Percentiles rank a stretch among this genome's conserved stretches.
Evolutionary conservation across 2,113 vertebrate genomes (phyloP).

Genomic region (Myiozetetes cayanensis): DNA sequence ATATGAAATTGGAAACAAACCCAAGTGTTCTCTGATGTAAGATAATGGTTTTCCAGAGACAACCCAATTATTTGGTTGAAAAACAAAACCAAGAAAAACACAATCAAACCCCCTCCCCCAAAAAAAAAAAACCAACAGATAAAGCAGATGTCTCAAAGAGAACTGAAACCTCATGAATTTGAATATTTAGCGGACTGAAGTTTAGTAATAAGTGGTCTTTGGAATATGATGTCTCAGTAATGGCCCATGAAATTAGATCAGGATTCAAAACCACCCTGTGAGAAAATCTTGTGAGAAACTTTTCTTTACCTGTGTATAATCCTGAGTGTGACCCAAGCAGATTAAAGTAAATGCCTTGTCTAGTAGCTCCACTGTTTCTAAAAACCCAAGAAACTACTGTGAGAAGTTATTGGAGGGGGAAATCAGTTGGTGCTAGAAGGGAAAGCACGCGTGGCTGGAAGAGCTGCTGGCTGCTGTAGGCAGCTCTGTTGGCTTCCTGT

Average conservation of each 20-base stretch:
- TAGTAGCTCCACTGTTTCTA: background rate
- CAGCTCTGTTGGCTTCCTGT: accelerated
- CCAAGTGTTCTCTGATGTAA: background rate
- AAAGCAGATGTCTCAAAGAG: background rate
- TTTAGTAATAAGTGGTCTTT: background rate
- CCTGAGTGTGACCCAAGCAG: background rate
- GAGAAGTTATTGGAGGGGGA: background rate
- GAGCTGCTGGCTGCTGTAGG: accelerated
- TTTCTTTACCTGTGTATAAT: background rate
- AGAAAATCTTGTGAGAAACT: background rate
- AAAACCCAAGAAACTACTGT: accelerated
- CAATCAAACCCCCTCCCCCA: background rate
- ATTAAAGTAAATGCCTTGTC: background rate
- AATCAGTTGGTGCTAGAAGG: background rate
- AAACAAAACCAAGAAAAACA: background rate
- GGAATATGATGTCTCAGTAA: background rate
- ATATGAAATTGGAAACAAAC: background rate
- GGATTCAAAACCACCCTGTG: background rate
- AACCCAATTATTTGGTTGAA: background rate
- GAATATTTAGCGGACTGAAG: background rate
- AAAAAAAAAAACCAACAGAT: background rate
- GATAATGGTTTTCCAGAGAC: background rate
- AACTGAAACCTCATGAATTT: background rate
- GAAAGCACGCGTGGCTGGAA: accelerated
- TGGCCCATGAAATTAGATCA: background rate